Evolutionary conservation across 2,797 vertebrate genomes (phyloP), one percentile per base, ranked within the genome.

Genomic region (Acipenser oxyrinchus): DNA sequence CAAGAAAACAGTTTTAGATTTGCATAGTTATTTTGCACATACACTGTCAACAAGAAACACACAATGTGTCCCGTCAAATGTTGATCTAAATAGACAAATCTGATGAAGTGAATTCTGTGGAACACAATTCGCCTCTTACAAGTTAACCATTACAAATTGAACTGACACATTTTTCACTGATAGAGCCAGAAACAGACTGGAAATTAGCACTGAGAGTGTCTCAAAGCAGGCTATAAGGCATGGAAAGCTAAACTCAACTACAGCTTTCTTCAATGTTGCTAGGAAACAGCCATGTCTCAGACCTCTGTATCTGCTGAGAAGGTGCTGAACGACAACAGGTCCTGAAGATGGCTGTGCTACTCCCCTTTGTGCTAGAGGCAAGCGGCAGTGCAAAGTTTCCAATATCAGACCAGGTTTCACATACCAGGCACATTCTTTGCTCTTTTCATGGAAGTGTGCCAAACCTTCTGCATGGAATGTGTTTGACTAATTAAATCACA

Each of bases 271-370:
- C 7, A 55, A 62, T 48, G 74, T 69, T 71, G 74, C 71, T 63
- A 73, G 76, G 71, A 74, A 60, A 79, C 62, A 52, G 18, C 59
- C 68, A 73, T 5, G 68, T 69, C 0, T 37, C 75, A 76, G 65
- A 73, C 59, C 64, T 73, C 69, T 63, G 60, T n/a, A 73, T 70
- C 64, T 8, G 73, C 49, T 66, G 63, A 72, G 72, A 74, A 77
- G 57, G 49, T 73, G 68, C 57, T 60, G 72, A 58, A 58, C 12
- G 55, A 58, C 10, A 58, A 58, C 55, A 58, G 55, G 55, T 58
- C 55, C 55, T 58, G 55, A 58, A 58, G 6, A 58, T 2, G 12
- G 55, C 55, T 58, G 12, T n/a, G 55, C 6, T 58, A 6, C 15
- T 15, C 55, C 12, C 12, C 15, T 11, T 13, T 58, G n/a, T 37